phyloP scores from a whole-genome alignment of 2,888 invertebrate genomes.

The Lysandra coridon region DNA sequence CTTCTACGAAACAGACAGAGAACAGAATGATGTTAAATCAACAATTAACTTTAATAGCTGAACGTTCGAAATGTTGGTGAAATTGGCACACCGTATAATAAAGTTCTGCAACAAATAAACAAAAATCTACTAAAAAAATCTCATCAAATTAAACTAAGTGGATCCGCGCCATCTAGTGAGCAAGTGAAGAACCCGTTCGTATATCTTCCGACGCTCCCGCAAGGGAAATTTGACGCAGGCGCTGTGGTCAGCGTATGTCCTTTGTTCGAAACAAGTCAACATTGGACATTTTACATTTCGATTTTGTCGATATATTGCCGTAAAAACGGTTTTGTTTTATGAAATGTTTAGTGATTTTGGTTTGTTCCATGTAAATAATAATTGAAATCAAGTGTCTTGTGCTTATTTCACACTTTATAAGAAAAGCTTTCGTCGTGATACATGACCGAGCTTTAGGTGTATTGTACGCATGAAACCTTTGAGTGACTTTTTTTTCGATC shows the following conservation, averaged over 20 bases:
- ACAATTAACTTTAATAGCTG: too few relatives aligned
- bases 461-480: slow-evolving; percentile 84
- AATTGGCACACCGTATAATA: too few relatives aligned
- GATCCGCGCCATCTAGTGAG: slow-evolving; percentile 67
- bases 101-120: background rate
- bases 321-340: slow-evolving; percentile 55
- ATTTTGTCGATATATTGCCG: slow-evolving; percentile 61
- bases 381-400: slow-evolving; percentile 52
- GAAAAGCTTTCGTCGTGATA: slow-evolving; percentile 62
- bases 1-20: too few relatives aligned
- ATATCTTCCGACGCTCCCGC: slow-evolving; percentile 64
- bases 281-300: slow-evolving; percentile 69
- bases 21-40: too few relatives aligned
- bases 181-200: slow-evolving; percentile 50
- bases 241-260: slow-evolving; percentile 78
- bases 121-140: background rate
- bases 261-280: slow-evolving; percentile 81
- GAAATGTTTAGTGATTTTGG: slow-evolving; percentile 57
- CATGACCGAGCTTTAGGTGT: slow-evolving; percentile 71
- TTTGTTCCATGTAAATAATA: slow-evolving; percentile 49
- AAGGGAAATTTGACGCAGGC: slow-evolving; percentile 74
- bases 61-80: too few relatives aligned
- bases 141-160: background rate
- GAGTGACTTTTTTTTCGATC: slow-evolving; percentile 84
- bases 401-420: slow-evolving; percentile 55